Evolutionary conservation across 64 coral and sea anemone genomes (phyloP).

Genomic region (Platygyra sinensis): DNA sequence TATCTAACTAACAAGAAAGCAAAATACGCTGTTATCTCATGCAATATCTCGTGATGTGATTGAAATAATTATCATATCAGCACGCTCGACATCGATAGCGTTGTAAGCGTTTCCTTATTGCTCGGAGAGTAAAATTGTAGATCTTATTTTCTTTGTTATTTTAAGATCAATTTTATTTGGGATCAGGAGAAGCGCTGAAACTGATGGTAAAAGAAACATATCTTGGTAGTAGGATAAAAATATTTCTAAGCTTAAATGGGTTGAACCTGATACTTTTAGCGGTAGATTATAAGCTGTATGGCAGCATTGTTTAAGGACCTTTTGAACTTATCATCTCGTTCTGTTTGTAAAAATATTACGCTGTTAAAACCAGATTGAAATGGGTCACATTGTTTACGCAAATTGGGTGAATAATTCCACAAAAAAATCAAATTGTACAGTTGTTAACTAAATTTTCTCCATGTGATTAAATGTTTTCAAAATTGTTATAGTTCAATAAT

Average conservation of each 20-base stretch:
- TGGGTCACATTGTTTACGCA: neutral
- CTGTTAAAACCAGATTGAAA: neutral
- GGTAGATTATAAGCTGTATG: neutral
- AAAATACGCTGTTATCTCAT: conserved; percentile 9
- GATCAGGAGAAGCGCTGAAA: neutral
- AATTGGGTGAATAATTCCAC: neutral
- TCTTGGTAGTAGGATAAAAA: neutral
- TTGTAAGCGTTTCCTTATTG: conserved; percentile 40
- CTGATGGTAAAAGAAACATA: neutral
- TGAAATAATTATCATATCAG: conserved; percentile 44
- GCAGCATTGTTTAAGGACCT: conserved; percentile 24
- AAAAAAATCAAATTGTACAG: neutral
- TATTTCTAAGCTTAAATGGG: neutral
- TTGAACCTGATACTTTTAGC: neutral
- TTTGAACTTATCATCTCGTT: conserved; percentile 6
- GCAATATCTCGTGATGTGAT: conserved; percentile 29
- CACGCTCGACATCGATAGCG: conserved; percentile 28
- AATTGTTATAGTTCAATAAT: neutral
- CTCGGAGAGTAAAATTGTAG: neutral
- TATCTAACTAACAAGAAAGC: conserved; percentile 5
- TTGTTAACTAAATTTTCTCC: neutral
- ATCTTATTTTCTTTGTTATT: conserved; percentile 14
- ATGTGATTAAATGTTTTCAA: neutral
- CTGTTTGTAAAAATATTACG: conserved; percentile 39
- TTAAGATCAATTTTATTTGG: neutral